These are phyloP conservation scores for Actinopyga echinites DNA, from an alignment of 53 echinoderm and acorn worm genomes.

Conservation along the genomic window DNA sequence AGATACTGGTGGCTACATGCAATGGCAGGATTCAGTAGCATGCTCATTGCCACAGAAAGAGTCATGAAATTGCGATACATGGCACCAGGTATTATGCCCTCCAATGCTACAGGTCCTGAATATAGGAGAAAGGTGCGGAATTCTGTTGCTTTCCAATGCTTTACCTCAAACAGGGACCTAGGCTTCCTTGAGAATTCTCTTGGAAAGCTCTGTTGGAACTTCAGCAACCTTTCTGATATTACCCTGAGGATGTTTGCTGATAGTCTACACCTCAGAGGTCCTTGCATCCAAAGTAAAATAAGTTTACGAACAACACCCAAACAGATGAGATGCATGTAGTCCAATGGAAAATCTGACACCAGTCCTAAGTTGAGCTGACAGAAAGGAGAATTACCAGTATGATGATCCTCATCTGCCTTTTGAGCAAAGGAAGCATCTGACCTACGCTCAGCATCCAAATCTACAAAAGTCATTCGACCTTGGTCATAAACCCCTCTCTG, in stretches of 20 bases:
- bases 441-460: slow-evolving; percentile 34
- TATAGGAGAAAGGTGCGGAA: slow-evolving; percentile 60
- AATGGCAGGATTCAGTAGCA: slow-evolving; percentile 33
- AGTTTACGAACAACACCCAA: slow-evolving; percentile 52
- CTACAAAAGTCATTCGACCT: slow-evolving; percentile 58
- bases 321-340: slow-evolving; percentile 52
- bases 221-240: too few relatives aligned
- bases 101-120: slow-evolving; percentile 44
- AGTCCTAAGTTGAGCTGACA: slow-evolving; percentile 41
- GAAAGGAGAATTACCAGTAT: slow-evolving; percentile 47
- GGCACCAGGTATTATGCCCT: not conserved
- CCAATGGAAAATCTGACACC: slow-evolving; percentile 60
- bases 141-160: slow-evolving; percentile 64
- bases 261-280: slow-evolving; percentile 6
- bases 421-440: slow-evolving; percentile 44
- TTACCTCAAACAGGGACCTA: slow-evolving; percentile 46
- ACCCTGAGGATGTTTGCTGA: too few relatives aligned
- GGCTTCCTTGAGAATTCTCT: slow-evolving; percentile 45
- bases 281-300: slow-evolving; percentile 55
- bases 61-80: slow-evolving; percentile 48
- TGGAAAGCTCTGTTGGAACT: too few relatives aligned
- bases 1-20: not conserved
- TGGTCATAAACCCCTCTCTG: slow-evolving; percentile 45
- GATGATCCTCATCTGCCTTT: slow-evolving; percentile 41
- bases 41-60: slow-evolving; percentile 44